Conservation (phyloP, 2,888 invertebrate species). For the Andrena hattorfiana region DNA sequence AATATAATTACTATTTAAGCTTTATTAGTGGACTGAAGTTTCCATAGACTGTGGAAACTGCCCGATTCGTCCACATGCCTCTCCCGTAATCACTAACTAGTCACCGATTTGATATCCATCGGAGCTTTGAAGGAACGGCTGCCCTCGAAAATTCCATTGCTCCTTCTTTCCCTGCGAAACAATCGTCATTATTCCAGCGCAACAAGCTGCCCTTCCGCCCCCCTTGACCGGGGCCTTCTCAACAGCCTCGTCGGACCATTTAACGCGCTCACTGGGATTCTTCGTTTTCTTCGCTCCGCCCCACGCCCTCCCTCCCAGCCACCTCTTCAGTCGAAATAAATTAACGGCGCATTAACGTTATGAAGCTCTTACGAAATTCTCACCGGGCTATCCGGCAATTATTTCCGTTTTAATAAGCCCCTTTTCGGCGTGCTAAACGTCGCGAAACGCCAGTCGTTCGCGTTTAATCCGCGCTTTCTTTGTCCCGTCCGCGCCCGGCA, state of each 20-base stretch:
- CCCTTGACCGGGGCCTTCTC: conserved; percentile 36
- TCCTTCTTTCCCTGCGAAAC: conserved; percentile 5
- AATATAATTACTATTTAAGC: no score
- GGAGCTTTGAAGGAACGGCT: not conserved
- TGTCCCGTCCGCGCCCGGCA: conserved; percentile 47
- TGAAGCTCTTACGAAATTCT: conserved; percentile 14
- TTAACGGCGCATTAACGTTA: conserved; percentile 24
- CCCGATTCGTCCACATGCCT: not conserved
- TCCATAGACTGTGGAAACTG: no score
- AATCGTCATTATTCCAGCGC: conserved; percentile 29
- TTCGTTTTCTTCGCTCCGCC: not conserved
- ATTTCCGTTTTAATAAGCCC: conserved; percentile 66
- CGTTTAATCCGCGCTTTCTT: conserved; percentile 68
- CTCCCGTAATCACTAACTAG: not conserved
- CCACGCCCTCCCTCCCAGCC: not conserved
- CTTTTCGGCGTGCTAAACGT: conserved; percentile 39
- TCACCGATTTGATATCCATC: not conserved
- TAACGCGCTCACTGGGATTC: not conserved
- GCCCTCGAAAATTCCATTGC: not conserved
- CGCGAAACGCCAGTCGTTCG: conserved; percentile 38
- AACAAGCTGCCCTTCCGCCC: conserved; percentile 3
- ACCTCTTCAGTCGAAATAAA: conserved; percentile 12
- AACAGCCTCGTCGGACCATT: not conserved
- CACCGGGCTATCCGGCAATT: conserved; percentile 54
- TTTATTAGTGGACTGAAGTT: no score